phyloP scores from a whole-genome alignment of 2,113 vertebrate genomes.

The Aplodontia rufa region DNA sequence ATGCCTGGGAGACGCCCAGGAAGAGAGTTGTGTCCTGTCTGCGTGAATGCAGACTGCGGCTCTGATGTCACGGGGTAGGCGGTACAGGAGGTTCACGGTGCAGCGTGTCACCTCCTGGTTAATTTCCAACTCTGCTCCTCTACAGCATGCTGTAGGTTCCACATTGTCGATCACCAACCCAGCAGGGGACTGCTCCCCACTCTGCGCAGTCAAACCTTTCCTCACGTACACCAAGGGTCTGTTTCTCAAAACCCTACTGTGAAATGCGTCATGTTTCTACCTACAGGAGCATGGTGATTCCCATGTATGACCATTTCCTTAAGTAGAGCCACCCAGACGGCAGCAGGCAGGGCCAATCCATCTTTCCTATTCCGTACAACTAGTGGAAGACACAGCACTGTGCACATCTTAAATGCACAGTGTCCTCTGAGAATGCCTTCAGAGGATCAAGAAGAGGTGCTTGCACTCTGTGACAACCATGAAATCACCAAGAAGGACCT shows the following conservation, averaged over 20 bases:
- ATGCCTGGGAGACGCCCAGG: background rate
- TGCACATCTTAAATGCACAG: background rate
- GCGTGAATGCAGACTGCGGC: background rate
- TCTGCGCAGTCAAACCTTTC: background rate
- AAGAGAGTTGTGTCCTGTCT: background rate
- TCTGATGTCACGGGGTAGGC: too few relatives aligned
- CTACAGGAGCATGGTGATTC: accelerated
- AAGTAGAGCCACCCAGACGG: background rate
- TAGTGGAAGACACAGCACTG: background rate
- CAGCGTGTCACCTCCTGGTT: too few relatives aligned
- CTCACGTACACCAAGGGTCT: background rate
- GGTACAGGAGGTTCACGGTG: too few relatives aligned
- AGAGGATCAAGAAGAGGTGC: too few relatives aligned
- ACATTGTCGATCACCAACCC: too few relatives aligned
- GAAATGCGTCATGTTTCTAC: background rate
- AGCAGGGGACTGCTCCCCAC: background rate
- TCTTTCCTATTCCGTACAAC: background rate
- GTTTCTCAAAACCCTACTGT: background rate
- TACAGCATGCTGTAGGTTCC: background rate
- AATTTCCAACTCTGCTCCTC: background rate
- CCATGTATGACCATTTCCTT: background rate
- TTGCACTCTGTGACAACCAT: too few relatives aligned
- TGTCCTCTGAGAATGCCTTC: background rate
- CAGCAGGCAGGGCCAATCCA: background rate
- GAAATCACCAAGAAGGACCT: background rate